These are phyloP conservation scores for Pachypeltis micranthus DNA, from an alignment of 1,140 invertebrate genomes.

Conservation along the genomic window DNA sequence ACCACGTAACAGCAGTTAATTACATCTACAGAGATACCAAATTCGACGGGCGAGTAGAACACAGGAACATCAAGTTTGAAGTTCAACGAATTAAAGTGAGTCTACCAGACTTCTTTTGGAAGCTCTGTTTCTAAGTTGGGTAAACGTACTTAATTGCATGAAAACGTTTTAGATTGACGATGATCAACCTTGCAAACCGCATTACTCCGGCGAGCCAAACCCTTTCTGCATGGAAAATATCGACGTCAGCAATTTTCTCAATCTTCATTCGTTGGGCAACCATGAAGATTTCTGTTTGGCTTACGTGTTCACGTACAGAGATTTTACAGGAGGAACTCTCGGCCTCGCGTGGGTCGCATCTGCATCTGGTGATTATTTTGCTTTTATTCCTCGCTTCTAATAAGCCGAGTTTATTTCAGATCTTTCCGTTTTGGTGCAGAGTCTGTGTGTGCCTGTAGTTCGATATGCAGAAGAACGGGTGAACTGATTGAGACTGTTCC, in stretches of 20 bases:
- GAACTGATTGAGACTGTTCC: too few relatives aligned
- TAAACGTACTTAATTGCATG: not conserved
- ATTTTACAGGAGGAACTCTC: conserved; percentile 91
- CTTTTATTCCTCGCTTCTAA: too few relatives aligned
- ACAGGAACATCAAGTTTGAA: conserved; percentile 94
- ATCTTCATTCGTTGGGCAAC: conserved; percentile 91
- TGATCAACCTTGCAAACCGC: conserved; percentile 59
- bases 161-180: conserved; percentile 66
- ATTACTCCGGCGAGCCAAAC: conserved; percentile 60
- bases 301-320: conserved; percentile 96
- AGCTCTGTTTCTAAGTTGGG: too few relatives aligned
- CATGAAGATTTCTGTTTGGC: conserved; percentile 97
- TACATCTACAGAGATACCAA: conserved; percentile 92
- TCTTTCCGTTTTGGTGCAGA: too few relatives aligned
- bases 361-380: conserved; percentile 61
- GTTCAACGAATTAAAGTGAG: conserved; percentile 88
- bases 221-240: conserved; percentile 96
- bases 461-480: too few relatives aligned
- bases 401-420: too few relatives aligned
- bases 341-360: conserved; percentile 97
- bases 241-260: conserved; percentile 98
- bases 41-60: conserved; percentile 75
- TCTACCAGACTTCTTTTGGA: too few relatives aligned
- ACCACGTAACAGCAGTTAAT: conserved; percentile 96
- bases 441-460: too few relatives aligned